phyloP scores from a whole-genome alignment of 2,113 vertebrate genomes.

The Myotis yumanensis region DNA sequence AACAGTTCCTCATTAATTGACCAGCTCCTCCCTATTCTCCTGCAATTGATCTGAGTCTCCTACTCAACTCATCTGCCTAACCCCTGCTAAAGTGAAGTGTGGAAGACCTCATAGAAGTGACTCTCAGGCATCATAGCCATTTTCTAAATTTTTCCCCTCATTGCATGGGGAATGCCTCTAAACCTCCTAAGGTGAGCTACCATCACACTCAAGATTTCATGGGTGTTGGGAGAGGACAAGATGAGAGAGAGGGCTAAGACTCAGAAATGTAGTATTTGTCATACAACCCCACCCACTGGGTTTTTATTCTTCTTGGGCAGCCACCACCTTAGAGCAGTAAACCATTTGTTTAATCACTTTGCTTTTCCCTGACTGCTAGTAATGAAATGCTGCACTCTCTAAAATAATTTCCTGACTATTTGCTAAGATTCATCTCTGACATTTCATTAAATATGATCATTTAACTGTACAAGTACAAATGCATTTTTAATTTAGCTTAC shows the following conservation, averaged over 20 bases:
- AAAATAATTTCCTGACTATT: conserved; percentile 91
- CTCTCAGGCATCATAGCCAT: too few species aligned
- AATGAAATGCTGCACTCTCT: conserved; percentile 87
- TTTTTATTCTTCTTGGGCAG: conserved; percentile 17
- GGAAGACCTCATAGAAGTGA: not conserved
- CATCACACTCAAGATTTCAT: not conserved
- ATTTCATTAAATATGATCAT: conserved; percentile 94
- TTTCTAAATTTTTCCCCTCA: not conserved
- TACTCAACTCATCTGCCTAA: not conserved
- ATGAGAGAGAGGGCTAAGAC: not conserved
- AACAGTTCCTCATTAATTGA: not conserved
- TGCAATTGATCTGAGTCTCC: not conserved
- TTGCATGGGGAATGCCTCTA: not conserved
- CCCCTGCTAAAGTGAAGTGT: not conserved
- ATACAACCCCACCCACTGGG: too few species aligned
- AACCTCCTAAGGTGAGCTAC: not conserved
- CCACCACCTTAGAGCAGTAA: conserved; percentile 67
- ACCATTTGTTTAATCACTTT: conserved; percentile 86
- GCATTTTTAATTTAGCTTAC: conserved; percentile 93
- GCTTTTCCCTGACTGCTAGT: conserved; percentile 83
- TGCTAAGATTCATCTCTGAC: conserved; percentile 91
- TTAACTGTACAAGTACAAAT: conserved; percentile 93
- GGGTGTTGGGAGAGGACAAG: not conserved
- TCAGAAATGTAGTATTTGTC: not conserved
- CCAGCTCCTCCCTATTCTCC: not conserved